Percentiles rank a stretch among this genome's conserved stretches.
phyloP scores from a whole-genome alignment of 1,140 invertebrate species.

The Stegodyphus dumicola region DNA sequence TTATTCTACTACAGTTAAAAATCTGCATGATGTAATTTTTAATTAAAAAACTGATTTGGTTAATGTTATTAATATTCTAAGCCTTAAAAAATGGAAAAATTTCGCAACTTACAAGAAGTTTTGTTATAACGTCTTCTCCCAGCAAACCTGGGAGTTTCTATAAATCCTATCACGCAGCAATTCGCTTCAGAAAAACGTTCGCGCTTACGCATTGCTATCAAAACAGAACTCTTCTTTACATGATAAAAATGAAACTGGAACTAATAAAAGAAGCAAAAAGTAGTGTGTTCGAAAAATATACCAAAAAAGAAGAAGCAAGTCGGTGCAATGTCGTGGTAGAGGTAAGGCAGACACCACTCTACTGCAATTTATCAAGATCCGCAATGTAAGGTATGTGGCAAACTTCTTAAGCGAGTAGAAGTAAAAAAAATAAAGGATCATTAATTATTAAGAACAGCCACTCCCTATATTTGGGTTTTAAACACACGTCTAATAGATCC shows the following conservation, averaged over 20 bases:
- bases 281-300: too few species aligned
- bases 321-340: neutral
- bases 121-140: too few species aligned
- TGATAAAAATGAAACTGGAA: conserved; percentile 1
- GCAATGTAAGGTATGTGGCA: conserved; percentile 5
- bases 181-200: too few species aligned
- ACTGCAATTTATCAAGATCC: neutral
- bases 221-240: conserved; percentile 3
- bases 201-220: neutral
- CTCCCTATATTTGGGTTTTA: conserved; percentile 7
- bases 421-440: conserved; percentile 6
- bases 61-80: too few species aligned
- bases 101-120: too few species aligned
- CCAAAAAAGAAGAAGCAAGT: neutral
- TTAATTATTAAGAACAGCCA: conserved; percentile 13
- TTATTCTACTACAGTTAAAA: too few species aligned
- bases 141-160: too few species aligned
- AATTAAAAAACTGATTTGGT: too few species aligned
- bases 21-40: too few species aligned
- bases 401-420: neutral
- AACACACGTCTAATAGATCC: conserved; percentile 7
- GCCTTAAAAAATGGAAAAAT: too few species aligned
- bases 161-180: neutral
- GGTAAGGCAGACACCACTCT: neutral
- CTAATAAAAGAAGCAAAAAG: neutral